phyloP scores from a whole-genome alignment of 1,140 invertebrate genomes.

The Papilio glaucus region DNA sequence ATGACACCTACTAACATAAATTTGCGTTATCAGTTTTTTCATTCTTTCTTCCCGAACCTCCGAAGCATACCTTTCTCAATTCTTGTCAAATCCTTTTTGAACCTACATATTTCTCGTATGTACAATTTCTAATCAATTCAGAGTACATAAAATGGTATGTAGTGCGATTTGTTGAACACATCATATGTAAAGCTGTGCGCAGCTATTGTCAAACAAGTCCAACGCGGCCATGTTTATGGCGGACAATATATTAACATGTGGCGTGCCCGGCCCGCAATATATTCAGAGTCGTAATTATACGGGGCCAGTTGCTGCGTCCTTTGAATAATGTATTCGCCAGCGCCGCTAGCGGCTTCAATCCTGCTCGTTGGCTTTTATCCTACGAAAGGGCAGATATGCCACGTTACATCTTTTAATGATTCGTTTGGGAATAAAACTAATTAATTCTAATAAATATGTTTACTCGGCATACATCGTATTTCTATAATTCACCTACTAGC shows the following conservation, averaged over 20 bases:
- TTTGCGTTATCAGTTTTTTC: too few relatives aligned
- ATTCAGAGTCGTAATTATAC: slow-evolving; percentile 66
- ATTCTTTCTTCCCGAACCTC: too few relatives aligned
- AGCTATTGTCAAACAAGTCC: slow-evolving; percentile 38
- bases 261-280: slow-evolving; percentile 47
- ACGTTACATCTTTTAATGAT: too few relatives aligned
- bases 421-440: too few relatives aligned
- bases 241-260: slow-evolving; percentile 41
- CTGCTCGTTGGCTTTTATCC: slow-evolving; percentile 31
- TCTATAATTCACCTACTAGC: too few relatives aligned
- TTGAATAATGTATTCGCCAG: slow-evolving; percentile 62
- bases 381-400: slow-evolving; percentile 9
- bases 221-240: slow-evolving; percentile 42
- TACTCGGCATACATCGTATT: too few relatives aligned
- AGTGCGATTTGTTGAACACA: not conserved
- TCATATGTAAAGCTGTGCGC: not conserved
- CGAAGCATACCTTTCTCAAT: too few relatives aligned
- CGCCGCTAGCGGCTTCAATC: slow-evolving; percentile 28
- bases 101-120: too few relatives aligned
- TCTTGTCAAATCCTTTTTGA: too few relatives aligned
- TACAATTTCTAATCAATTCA: too few relatives aligned
- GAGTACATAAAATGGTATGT: not conserved
- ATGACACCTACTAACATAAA: too few relatives aligned
- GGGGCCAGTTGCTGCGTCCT: slow-evolving; percentile 46
- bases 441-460: too few relatives aligned